phyloP scores from a whole-genome alignment of 2,888 invertebrate species.

The Augiades crinisus region DNA sequence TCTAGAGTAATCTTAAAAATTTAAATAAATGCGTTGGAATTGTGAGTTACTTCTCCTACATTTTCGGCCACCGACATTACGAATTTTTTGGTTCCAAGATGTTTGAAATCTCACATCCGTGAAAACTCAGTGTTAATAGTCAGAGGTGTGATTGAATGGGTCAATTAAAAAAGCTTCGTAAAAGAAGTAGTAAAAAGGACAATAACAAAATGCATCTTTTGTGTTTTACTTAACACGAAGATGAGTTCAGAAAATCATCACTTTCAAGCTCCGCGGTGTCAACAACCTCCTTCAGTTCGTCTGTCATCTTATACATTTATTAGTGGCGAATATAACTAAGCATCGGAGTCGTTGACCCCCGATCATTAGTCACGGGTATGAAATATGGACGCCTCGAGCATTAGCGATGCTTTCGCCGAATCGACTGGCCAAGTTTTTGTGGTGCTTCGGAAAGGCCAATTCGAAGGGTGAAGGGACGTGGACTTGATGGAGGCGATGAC shows the following conservation, averaged over 20 bases:
- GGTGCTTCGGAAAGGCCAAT: slow-evolving; percentile 8
- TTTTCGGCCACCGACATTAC: too few species aligned
- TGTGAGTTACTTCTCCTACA: too few species aligned
- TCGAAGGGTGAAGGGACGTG: background rate
- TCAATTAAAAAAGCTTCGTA: too few species aligned
- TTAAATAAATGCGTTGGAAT: too few species aligned
- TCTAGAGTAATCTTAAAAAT: too few species aligned
- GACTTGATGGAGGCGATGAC: slow-evolving; percentile 1
- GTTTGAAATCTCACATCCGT: too few species aligned
- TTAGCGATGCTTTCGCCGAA: slow-evolving; percentile 31
- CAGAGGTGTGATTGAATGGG: too few species aligned
- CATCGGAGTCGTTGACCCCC: slow-evolving; percentile 21
- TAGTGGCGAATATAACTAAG: slow-evolving; percentile 24
- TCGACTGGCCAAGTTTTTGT: slow-evolving; percentile 19
- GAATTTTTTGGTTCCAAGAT: too few species aligned
- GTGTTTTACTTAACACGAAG: background rate
- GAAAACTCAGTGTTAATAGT: too few species aligned
- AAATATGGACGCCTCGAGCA: slow-evolving; percentile 29
- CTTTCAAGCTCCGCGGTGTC: slow-evolving; percentile 1
- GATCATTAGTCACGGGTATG: slow-evolving; percentile 34
- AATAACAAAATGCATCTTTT: too few species aligned
- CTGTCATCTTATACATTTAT: slow-evolving; percentile 20
- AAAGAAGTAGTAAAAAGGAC: too few species aligned
- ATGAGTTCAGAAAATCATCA: background rate
- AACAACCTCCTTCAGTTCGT: background rate